Percentiles rank a stretch among this genome's conserved stretches.
Conservation (phyloP, 1,140 invertebrate species). For the Lordiphosa collinella region DNA sequence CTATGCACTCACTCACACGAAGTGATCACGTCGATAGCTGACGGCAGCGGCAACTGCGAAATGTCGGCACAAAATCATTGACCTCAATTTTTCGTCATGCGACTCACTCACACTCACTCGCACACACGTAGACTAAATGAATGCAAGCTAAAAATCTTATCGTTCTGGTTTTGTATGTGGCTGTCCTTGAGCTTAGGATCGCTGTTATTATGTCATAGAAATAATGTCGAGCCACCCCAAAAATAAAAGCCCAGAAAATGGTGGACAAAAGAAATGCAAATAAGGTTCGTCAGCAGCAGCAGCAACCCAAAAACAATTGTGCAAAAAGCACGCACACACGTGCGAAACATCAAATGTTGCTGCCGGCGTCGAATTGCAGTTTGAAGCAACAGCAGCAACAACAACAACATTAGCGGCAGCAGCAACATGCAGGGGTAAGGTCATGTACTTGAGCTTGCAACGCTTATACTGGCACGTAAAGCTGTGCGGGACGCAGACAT, state of each 20-base stretch:
- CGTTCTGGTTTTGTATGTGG: constrained; percentile 31
- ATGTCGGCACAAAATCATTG: constrained; percentile 73
- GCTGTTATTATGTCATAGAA: constrained; percentile 44
- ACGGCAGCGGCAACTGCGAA: constrained; percentile 34
- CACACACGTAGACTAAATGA: not conserved
- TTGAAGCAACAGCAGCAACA: constrained; percentile 12
- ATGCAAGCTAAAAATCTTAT: constrained; percentile 52
- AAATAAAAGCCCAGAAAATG: not conserved
- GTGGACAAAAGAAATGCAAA: constrained; percentile 68
- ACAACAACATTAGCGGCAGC: constrained; percentile 12
- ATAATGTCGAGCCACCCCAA: constrained; percentile 27
- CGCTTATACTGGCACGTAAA: constrained; percentile 43
- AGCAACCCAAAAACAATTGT: constrained; percentile 41
- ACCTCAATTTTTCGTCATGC: constrained; percentile 75
- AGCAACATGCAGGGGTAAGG: constrained; percentile 53
- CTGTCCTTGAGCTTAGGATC: constrained; percentile 59
- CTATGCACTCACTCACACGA: no score
- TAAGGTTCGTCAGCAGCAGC: constrained; percentile 9
- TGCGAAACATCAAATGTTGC: constrained; percentile 14
- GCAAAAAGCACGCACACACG: constrained; percentile 59
- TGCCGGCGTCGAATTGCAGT: constrained; percentile 17
- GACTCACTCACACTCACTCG: constrained; percentile 21
- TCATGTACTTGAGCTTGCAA: constrained; percentile 71
- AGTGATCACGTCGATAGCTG: constrained; percentile 52
- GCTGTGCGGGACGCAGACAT: constrained; percentile 8